Evolutionary conservation across 30 jellyfish, hydroid and myxozoan species (phyloP), one percentile per base, ranked within the genome.

Genomic region (Sanderia malayensis): DNA sequence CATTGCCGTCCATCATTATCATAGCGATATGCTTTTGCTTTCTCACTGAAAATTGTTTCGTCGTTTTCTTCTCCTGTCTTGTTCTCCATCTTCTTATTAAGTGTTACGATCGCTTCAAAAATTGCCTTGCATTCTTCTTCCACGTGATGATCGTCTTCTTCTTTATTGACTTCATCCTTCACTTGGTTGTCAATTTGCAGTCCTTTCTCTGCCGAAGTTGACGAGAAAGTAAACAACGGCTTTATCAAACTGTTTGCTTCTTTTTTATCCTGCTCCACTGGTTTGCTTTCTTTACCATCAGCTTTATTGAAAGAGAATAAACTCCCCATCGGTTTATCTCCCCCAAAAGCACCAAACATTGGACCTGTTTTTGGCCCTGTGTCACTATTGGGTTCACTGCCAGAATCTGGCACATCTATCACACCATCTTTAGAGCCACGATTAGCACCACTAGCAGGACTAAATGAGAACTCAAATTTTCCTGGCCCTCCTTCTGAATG

Each of bases 51-150:
- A 13, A 82, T 9, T 53, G 71, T 77, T 27, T 21, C 78, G 57
- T 89, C 97, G 49, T 61, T 67, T 45, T 89, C 97, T 63, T 89
- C 96, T n/a, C 97, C 97, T 13, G 94, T 74, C 24, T 17, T 9
- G n/a, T 61, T 22, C 41, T 58, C 74, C 31, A 26, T 63, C 72
- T 47, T 46, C 44, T 67, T 30, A 41, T 66, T 23, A 1, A 80
- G 59, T 8, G 79, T 26, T 10, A 68, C 83, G 7, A 80, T 23
- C 0, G 92, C 82, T 46, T 67, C 77, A 6, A 71, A 61, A 2
- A 34, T 23, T 7, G 67, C 81, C 66, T 34, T 46, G 64, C 67
- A 69, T 22, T 69, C 81, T 21, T 69, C 81, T 37, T 46, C 66
- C 27, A 9, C 64, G 27, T 15, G 49, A n/a, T n/a, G n/a, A n/a